Evolutionary conservation across 1,140 invertebrate genomes (phyloP).

Genomic region (Pseudobourletiella spinata): DNA sequence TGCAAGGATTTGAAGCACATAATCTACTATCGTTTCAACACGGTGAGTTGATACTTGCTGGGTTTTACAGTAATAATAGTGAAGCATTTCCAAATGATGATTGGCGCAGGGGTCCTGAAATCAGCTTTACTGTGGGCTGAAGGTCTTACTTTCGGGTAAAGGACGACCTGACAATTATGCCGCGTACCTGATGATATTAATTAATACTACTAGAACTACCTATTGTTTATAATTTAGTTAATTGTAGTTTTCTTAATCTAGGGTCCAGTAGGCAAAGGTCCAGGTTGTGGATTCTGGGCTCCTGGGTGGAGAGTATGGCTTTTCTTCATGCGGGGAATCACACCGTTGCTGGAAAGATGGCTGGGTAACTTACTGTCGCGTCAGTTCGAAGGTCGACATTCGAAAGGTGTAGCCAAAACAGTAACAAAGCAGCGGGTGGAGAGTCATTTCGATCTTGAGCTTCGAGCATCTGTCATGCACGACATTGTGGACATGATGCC

Average conservation of each 20-base stretch:
- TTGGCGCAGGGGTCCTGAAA: slow-evolving; percentile 37
- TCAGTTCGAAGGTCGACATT: slow-evolving; percentile 98
- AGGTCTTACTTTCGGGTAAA: background rate
- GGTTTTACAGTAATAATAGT: background rate
- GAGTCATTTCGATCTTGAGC: slow-evolving; percentile 97
- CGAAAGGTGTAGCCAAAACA: slow-evolving; percentile 98
- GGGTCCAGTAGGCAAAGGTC: slow-evolving; percentile 97
- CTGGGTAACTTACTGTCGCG: slow-evolving; percentile 93
- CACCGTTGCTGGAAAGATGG: slow-evolving; percentile 94
- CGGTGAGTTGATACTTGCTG: slow-evolving; percentile 55
- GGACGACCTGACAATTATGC: background rate
- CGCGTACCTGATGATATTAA: slow-evolving; percentile 1
- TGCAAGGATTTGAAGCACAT: slow-evolving; percentile 99
- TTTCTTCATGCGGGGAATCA: slow-evolving; percentile 99
- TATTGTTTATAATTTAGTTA: slow-evolving; percentile 11
- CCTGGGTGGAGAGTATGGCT: slow-evolving; percentile 99
- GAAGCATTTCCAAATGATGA: slow-evolving; percentile 23
- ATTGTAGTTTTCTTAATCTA: no score
- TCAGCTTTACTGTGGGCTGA: slow-evolving; percentile 34
- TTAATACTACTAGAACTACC: background rate
- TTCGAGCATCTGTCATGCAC: slow-evolving; percentile 97
- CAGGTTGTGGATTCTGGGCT: slow-evolving; percentile 98
- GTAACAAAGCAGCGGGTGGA: slow-evolving; percentile 99
- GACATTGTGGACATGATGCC: slow-evolving; percentile 99
- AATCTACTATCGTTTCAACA: slow-evolving; percentile 99